Percentiles rank a stretch among this genome's conserved stretches.
These are phyloP conservation scores for Calliopsis andreniformis DNA, from an alignment of 1,140 invertebrate genomes.

Conservation along the genomic window DNA sequence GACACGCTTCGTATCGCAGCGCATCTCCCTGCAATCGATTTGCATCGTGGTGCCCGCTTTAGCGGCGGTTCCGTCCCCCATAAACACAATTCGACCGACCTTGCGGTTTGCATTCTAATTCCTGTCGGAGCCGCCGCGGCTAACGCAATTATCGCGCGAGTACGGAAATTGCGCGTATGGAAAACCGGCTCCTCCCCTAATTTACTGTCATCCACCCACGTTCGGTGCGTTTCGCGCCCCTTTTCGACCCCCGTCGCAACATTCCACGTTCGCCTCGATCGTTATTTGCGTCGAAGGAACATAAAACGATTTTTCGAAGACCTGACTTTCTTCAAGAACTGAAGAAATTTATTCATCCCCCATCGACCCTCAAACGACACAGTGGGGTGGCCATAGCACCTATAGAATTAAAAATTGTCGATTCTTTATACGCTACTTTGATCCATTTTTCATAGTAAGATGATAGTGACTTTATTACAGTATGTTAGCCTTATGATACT, in stretches of 20 bases:
- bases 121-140: conserved; percentile 40
- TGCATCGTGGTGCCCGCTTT: background rate
- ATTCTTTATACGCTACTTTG: too few species aligned
- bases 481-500: too few species aligned
- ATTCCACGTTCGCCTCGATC: background rate
- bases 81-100: conserved; percentile 64
- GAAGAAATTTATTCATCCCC: too few species aligned
- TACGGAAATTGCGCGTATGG: conserved; percentile 61
- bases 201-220: background rate
- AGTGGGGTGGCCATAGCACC: too few species aligned
- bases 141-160: conserved; percentile 60
- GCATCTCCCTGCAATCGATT: conserved; percentile 52
- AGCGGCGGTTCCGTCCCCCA: conserved; percentile 43
- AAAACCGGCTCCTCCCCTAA: conserved; percentile 45
- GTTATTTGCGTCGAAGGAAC: too few species aligned
- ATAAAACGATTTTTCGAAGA: too few species aligned
- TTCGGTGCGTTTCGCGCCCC: background rate
- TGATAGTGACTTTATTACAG: too few species aligned
- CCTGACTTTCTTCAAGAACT: too few species aligned
- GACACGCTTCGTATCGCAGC: background rate
- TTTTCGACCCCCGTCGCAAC: background rate
- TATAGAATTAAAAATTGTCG: too few species aligned
- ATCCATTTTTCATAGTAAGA: too few species aligned
- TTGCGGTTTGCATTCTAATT: conserved; percentile 67
- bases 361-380: too few species aligned